phyloP scores from a whole-genome alignment of 2,797 vertebrate genomes.

The Microhierax caerulescens region DNA sequence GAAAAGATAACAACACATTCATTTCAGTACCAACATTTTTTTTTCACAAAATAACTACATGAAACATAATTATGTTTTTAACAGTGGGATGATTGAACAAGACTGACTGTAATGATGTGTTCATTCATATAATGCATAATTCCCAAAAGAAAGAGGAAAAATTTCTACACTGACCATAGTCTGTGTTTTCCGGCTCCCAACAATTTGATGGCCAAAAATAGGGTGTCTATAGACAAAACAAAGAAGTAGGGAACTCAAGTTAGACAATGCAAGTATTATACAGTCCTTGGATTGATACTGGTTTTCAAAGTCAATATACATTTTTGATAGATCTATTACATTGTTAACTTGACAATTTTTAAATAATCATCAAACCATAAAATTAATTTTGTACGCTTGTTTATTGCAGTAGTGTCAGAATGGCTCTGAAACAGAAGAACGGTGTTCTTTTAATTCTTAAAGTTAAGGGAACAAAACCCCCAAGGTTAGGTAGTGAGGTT shows the following conservation, averaged over 20 bases:
- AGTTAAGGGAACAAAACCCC: not conserved
- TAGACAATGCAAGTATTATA: constrained; percentile 40
- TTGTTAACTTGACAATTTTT: not conserved
- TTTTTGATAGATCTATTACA: not conserved
- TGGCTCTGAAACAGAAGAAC: not conserved
- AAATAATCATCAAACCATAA: not conserved
- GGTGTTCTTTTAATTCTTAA: not conserved
- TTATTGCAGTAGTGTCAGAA: not conserved
- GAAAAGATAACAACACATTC: constrained; percentile 1
- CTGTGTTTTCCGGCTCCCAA: constrained; percentile 96
- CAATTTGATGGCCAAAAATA: constrained; percentile 97
- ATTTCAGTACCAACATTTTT: constrained; percentile 18
- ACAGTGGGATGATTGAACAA: not conserved
- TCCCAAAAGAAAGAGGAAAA: constrained; percentile 34
- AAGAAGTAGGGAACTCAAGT: constrained; percentile 46
- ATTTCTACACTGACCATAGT: constrained; percentile 86
- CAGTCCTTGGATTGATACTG: not conserved
- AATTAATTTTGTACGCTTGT: not conserved
- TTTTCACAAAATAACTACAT: not conserved
- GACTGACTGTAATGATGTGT: not conserved
- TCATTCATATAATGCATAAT: not conserved
- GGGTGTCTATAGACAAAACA: constrained; percentile 83
- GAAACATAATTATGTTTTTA: not conserved
- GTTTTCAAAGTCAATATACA: not conserved
- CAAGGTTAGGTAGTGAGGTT: not conserved